A percentile compares a stretch with the other conserved stretches of the same genome.
Conservation (phyloP, 2,888 invertebrate species). For the Sialis lutaria region DNA sequence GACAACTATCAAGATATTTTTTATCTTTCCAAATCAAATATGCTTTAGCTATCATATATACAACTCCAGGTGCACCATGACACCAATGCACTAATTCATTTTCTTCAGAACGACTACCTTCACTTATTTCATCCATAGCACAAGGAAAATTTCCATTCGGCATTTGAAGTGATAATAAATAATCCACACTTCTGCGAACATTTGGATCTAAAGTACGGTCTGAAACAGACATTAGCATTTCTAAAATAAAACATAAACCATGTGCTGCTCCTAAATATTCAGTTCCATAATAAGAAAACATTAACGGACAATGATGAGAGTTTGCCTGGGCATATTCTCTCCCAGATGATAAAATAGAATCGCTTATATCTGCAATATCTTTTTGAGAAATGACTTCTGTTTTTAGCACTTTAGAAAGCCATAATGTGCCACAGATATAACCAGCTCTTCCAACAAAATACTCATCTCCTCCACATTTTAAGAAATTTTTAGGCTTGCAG, state of each 20-base stretch:
- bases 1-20: constrained; percentile 50
- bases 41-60: constrained; percentile 69
- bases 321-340: constrained; percentile 40
- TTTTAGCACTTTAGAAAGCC: constrained; percentile 42
- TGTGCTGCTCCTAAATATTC: constrained; percentile 61
- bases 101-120: constrained; percentile 23
- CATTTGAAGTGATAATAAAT: constrained; percentile 45
- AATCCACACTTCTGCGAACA: constrained; percentile 48
- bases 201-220: constrained; percentile 33
- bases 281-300: constrained; percentile 60
- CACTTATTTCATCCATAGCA: constrained; percentile 48
- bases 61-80: constrained; percentile 70
- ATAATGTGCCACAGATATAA: constrained; percentile 58
- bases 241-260: constrained; percentile 47
- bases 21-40: constrained; percentile 55
- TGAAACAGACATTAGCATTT: constrained; percentile 40
- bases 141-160: constrained; percentile 59
- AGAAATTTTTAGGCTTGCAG: constrained; percentile 34
- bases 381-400: constrained; percentile 25
- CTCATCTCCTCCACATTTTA: constrained; percentile 61
- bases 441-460: constrained; percentile 74
- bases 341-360: constrained; percentile 53
- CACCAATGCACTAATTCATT: constrained; percentile 80
- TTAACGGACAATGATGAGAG: constrained; percentile 45
- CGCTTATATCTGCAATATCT: constrained; percentile 45